These are phyloP conservation scores for Dromius quadrimaculatus DNA, from an alignment of 2,888 invertebrate species.

Conservation along the genomic window DNA sequence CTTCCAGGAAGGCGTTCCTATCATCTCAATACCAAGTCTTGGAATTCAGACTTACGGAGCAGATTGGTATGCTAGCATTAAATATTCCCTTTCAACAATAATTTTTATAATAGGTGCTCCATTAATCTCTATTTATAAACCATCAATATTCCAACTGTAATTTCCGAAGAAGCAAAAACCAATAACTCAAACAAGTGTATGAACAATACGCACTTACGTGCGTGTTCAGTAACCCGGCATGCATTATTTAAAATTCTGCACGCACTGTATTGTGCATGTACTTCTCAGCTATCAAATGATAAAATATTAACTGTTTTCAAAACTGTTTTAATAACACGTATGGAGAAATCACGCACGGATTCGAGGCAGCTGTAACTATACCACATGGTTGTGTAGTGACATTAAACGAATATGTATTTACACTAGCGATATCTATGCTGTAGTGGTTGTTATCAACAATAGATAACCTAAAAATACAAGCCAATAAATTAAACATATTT, in stretches of 20 bases:
- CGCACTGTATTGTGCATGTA: constrained; percentile 30
- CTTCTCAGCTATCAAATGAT: constrained; percentile 44
- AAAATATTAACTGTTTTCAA: constrained; percentile 50
- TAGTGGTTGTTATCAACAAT: constrained; percentile 1
- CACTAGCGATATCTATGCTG: neutral
- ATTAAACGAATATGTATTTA: neutral
- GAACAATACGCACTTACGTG: constrained; percentile 4
- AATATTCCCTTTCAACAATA: too few relatives aligned
- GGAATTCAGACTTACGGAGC: too few relatives aligned
- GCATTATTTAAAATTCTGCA: constrained; percentile 50
- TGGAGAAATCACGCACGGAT: constrained; percentile 35
- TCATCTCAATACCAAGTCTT: too few relatives aligned
- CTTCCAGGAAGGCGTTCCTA: too few relatives aligned
- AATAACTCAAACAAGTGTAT: neutral
- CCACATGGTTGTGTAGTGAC: neutral
- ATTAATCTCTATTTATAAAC: too few relatives aligned
- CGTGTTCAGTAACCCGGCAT: constrained; percentile 15
- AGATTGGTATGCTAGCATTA: too few relatives aligned
- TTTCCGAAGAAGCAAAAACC: neutral
- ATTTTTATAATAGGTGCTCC: too few relatives aligned
- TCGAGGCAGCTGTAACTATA: neutral
- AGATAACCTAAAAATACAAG: constrained; percentile 23
- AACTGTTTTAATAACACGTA: constrained; percentile 49
- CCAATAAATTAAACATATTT: constrained; percentile 6
- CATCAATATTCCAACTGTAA: too few relatives aligned